Base-by-base conservation (phyloP, 1,140 invertebrate genomes). In the Wiebesia pumilae region DNA sequence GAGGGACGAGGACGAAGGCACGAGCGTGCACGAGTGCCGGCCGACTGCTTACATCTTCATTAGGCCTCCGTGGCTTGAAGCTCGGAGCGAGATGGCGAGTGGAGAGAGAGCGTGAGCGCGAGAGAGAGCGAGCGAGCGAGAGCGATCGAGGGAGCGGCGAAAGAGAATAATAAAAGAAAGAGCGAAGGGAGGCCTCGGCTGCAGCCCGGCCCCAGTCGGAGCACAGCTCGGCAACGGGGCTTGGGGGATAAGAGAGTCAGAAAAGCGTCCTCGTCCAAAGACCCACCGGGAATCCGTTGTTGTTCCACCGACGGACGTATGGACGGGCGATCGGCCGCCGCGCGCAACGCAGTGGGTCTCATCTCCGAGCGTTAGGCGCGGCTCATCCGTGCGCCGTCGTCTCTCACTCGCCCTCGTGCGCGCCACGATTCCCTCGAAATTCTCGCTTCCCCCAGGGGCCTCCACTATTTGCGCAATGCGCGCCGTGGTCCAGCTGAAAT, bases 21-120 rank as follows among this genome's bases (percentile, higher is more conserved):
- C 92, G 78, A 80, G 54, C 14, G 54, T 78, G 54, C 33, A 62
- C 24, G 91, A 93, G 92, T 90, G 89, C 89, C 90, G 90, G 85
- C 88, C 91, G 92, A 94, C 92, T 93, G 92, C 93, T 93, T 93
- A 94, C 92, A 93, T 94, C 93, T 93, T 93, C 93, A 93, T 93
- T 93, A 93, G 92, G 91, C 90, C 90, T 89, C 90, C 91, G 90
- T 89, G 54, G 85, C 87, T 88, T 75, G 33, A 35, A 58, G 38
- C 65, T 82, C 38, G 67, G 88, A 88, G 84, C 80, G 65, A 88
- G 83, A 85, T 84, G 85, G 43, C 35, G 84, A 83, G 77, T 35
- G 54, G 33, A 58, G 65, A 83, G 58, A 40, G 71, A 58, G 79
- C 9, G 47, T 24, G 62, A 75, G 75, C 21, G 78, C 38, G 54